Base-by-base conservation (phyloP, 2,888 invertebrate genomes). In the Pterostichus madidus region DNA sequence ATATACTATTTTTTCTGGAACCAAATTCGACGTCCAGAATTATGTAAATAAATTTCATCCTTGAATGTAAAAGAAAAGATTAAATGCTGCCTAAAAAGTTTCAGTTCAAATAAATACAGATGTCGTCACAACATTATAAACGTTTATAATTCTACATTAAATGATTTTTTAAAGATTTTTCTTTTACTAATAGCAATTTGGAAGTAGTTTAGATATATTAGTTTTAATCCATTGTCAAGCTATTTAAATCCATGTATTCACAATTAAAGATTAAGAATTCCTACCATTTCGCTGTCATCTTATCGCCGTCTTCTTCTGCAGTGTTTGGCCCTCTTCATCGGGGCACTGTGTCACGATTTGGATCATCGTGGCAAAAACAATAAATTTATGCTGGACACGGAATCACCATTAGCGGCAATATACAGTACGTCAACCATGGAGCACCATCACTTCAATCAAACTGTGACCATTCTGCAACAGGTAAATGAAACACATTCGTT, bases 401-500 rank as follows among this genome's bases (percentile, higher is more conserved):
- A 94, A 79, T 95, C 96, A 0, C 96, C 97, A 0, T 90, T 97
- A 49, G 96, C 96, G 0, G 93, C 95, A 32, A 95, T 97, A 88
- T 97, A 97, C 89, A 94, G 95, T 44, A 97, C 96, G 0, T 96
- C 96, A 0, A 96, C 96, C 0, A 93, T 96, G 92, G 97, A 97
- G 88, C 96, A 97, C 87, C 96, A 97, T 88, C 96, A 97, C 89
- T 97, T 96, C 88, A 96, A 97, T 88, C 96, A 96, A 88, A 96
- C 96, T 0, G 95, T 96, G 35, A 95, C 95, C 11, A 96, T 97
- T 85, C 90, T 97, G 13, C 96, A 96, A 88, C 94, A 94, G 91
- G 94, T 94, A 87, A 53, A 49, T 15, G 32, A 53, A 39, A 39
- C 8, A 39, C 39, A 46, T 4, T 6, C 49, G 49, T 49, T n/a